Base-by-base conservation (phyloP, 2,888 invertebrate genomes). In the Pristionchus mayeri region DNA sequence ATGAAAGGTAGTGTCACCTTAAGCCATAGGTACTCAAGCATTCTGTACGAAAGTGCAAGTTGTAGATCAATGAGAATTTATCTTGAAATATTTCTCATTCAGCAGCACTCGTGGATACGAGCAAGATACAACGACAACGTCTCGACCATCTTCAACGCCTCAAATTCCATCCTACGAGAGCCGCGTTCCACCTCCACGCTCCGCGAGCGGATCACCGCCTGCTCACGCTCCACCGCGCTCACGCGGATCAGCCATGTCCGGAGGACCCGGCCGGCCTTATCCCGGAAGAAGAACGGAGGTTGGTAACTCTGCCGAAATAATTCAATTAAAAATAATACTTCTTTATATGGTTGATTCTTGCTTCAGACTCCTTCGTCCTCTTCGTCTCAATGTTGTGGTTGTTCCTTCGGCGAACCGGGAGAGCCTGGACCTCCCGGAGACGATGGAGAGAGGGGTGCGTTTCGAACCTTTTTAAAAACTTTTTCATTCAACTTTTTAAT, bases 341-440 rank as follows among this genome's bases (percentile, higher is more conserved):
- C 27, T 0, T 1, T 24, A 60, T 13, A 3, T 1, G 57, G 4
- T 60, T 7, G 3, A 30, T 34, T 30, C 16, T 18, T 4, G 16
- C 24, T 57, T 21, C 71, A 71, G 63, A 16, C 63, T 11, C 81
- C 81, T 9, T 78, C 76, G 3, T 30, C 76, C 21, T 78, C 80
- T 3, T 37, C 34, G 11, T 37, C 54, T 1, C 63, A 63, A 21
- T 82, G 81, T 48, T 60, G 81, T 24, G 60, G 81, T 1, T 82
- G 81, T 18, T 82, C 81, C 7, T 82, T 40, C 34, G 81, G 81
- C 16, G 81, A 82, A 24, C 81, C 81, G 3, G 81, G 81, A 63
- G 48, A 34, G 9, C 81, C 81, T 30, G 81, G 81, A 44, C 81
- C 81, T 3, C 81, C 81, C 27, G 81, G 81, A 48, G 63, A 30